Base-by-base conservation (phyloP, 92 coral and sea anemone genomes). In the Ricordea florida region DNA sequence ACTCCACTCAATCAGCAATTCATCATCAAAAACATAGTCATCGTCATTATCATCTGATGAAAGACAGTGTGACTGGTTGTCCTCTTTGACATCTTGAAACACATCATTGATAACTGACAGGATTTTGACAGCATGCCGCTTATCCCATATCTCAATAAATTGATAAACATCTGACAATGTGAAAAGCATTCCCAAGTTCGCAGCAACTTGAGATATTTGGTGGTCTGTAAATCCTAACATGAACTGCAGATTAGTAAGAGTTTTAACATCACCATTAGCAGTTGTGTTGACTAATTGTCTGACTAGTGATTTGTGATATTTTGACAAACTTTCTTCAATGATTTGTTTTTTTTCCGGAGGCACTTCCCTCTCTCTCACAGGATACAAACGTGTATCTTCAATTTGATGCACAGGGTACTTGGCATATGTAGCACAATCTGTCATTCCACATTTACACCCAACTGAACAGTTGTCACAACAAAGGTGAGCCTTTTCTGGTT, bases 1-100 rank as follows among this genome's bases (percentile, higher is more conserved):
- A 74, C 55, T 40, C 88, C 84, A 82, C 38, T 86, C 92, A 60
- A 81, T 88, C 31, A 74, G 69, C 21, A 86, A 75, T 17, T 86
- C 92, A 37, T 86, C 92, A 81, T 73, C 88, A 74, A 81, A 81
- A 27, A 53, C 51, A 60, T 58, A 20, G 63, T 71, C 45, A 8
- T 50, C 31, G 25, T 62, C 46, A n/a, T n/a, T n/a, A 14, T 38
- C 45, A 28, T 32, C 62, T 30, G 55, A 22, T 45, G 45, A 52
- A 37, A 38, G 50, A 27, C 24, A 22, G 38, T 22, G 15, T 22
- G 52, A 62, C 51, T 37, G 69, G 26, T 37, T 62, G 1, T 62
- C 69, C 11, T 22, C 18, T 6, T 38, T 62, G 17, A 76, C 59
- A 33, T 87, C 88, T 26, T 35, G 36, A 67, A 87, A 87, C 14